phyloP scores from a whole-genome alignment of 1,140 invertebrate species.

The Drosophila ohnishii region DNA sequence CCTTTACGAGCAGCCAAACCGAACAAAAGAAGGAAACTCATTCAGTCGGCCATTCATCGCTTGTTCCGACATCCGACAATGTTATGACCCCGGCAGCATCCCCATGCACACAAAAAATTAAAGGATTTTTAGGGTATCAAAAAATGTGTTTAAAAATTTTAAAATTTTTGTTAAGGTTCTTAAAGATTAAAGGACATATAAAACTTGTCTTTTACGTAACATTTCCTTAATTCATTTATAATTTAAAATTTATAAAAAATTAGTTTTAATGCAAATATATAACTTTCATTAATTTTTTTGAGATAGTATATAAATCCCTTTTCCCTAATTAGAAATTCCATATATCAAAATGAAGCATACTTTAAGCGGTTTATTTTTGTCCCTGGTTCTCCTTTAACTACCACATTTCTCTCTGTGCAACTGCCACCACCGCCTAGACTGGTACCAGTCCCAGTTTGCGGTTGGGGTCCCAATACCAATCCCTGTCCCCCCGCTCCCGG shows the following conservation, averaged over 20 bases:
- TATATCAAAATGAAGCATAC: too few relatives aligned
- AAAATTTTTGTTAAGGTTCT: too few relatives aligned
- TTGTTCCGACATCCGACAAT: constrained; percentile 48
- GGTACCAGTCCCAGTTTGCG: constrained; percentile 44
- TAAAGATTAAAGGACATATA: too few relatives aligned
- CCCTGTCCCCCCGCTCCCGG: neutral
- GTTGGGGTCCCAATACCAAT: constrained; percentile 38
- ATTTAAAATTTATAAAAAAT: too few relatives aligned
- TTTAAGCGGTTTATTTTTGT: neutral
- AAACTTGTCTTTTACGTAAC: too few relatives aligned
- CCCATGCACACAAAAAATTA: neutral
- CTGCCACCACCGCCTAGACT: constrained; percentile 19
- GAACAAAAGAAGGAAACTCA: constrained; percentile 51
- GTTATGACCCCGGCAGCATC: constrained; percentile 53
- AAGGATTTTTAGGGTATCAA: neutral
- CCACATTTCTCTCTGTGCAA: neutral
- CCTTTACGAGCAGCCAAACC: constrained; percentile 67
- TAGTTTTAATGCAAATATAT: too few relatives aligned
- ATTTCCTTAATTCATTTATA: too few relatives aligned
- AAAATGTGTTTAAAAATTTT: neutral
- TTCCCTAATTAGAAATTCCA: too few relatives aligned
- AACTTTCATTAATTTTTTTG: too few relatives aligned
- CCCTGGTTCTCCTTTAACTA: neutral
- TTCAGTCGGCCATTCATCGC: constrained; percentile 60
- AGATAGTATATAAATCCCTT: too few relatives aligned